Base-by-base conservation (phyloP, 2,888 invertebrate genomes). In the Nomada ferruginata region DNA sequence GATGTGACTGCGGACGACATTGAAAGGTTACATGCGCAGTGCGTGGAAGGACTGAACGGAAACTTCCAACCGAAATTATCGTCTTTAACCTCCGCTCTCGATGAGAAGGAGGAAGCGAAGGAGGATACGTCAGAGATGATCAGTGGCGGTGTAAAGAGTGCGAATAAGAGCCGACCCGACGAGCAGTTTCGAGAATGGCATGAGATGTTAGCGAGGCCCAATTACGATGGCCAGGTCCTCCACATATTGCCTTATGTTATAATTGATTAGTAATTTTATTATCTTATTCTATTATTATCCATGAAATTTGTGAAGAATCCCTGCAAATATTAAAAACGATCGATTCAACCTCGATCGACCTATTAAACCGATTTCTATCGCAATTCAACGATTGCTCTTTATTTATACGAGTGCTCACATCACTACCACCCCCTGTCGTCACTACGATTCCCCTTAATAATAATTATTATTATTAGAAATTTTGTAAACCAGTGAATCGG, bases 211-310 rank as follows among this genome's bases (percentile, higher is more conserved):
- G 96, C 96, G 89, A 95, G 95, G 91, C 95, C 95, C 92, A 96
- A 97, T 83, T 96, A 95, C 91, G 96, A 97, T 92, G 97, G 96
- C 92, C 97, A 97, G 93, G 95, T 96, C 92, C 96, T 99, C 93
- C 96, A 97, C 94, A 97, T 99, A 95, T 96, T 99, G 96, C 99
- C 99, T 95, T 99, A 99, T 95, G 98, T 98, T 95, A 97, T 98
- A 94, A 97, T 98, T 95, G 98, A 98, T 96, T 98, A 93, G 91
- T 91, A 86, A 89, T 87, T 88, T 89, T 88, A 89, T 89, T 89
- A 87, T 88, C 79, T 76, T 84, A 87, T 88, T 85, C 83, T 88
- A 88, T 86, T 84, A 88, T 83, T 88, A 84, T 85, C 69, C 81
- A 23, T 23, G 57, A 57, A 57, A 20, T 65, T 84, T 84, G 85